Percentiles rank a stretch among this genome's conserved stretches.
Conservation (phyloP, 2,113 vertebrate species). For the Corythornis cristatus region DNA sequence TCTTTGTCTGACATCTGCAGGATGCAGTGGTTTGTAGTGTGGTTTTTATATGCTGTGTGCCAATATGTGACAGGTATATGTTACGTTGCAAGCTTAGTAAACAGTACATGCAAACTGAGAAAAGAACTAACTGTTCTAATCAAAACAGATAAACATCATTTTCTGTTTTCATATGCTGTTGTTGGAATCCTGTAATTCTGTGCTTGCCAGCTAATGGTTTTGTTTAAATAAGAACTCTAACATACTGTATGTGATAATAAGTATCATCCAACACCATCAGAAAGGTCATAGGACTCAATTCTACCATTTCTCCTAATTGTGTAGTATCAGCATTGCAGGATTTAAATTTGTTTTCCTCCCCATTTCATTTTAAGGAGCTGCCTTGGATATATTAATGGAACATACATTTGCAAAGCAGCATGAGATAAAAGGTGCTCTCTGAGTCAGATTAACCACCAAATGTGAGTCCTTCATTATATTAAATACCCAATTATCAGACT, state of each 20-base stretch:
- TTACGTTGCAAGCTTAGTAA: background rate
- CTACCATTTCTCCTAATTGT: background rate
- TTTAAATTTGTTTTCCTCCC: background rate
- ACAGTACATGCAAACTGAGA: background rate
- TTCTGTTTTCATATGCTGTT: background rate
- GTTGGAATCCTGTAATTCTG: background rate
- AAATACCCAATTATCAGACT: background rate
- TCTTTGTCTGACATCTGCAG: background rate
- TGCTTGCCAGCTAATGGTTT: background rate
- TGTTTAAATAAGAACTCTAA: background rate
- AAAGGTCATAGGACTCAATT: background rate
- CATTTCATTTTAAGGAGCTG: background rate
- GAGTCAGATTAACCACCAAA: background rate
- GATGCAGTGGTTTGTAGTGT: background rate
- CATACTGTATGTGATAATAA: background rate
- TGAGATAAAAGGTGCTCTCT: background rate
- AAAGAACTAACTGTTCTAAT: background rate
- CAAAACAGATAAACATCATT: background rate
- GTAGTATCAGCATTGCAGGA: background rate
- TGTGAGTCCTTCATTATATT: background rate
- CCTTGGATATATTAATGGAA: background rate
- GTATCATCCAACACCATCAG: background rate
- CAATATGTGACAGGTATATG: background rate
- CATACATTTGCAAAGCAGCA: background rate
- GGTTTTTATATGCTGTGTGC: background rate